Conservation (phyloP, 2,113 vertebrate species). For the Apteryx owenii region DNA sequence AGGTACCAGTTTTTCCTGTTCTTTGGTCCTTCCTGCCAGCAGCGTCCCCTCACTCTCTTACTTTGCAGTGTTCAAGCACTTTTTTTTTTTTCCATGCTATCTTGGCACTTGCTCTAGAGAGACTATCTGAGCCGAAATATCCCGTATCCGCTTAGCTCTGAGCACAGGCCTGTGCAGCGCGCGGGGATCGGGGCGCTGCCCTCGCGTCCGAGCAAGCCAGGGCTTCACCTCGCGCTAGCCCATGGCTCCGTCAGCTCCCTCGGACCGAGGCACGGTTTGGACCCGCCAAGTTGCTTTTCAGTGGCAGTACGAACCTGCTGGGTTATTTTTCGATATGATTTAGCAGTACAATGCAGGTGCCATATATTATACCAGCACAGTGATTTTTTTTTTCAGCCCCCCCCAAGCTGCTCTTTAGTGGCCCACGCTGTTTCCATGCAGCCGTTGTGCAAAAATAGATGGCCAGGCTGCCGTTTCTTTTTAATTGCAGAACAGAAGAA, state of each 20-base stretch:
- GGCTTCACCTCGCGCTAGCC: too few species aligned
- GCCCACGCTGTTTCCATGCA: fast-evolving
- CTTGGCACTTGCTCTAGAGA: neutral
- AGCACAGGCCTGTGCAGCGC: too few species aligned
- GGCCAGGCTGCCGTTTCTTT: fast-evolving
- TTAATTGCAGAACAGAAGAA: neutral
- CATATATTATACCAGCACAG: fast-evolving
- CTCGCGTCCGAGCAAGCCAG: too few species aligned
- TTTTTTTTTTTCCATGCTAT: neutral
- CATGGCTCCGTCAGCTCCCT: too few species aligned
- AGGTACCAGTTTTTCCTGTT: neutral
- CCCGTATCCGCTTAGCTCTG: too few species aligned
- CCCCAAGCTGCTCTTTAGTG: neutral
- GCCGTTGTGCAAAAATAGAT: neutral
- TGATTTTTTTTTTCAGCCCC: fast-evolving
- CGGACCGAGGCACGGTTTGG: too few species aligned
- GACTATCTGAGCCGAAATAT: neutral
- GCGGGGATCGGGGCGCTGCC: too few species aligned
- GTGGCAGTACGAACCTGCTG: neutral
- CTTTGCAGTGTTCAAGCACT: neutral
- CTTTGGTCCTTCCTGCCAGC: neutral
- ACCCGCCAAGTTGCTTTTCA: neutral
- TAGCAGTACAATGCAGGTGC: neutral
- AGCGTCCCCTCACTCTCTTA: neutral
- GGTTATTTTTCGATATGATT: neutral